phyloP scores from a whole-genome alignment of 37 sponge, comb jelly and placozoan genomes.

The Diacarnus erythraeanus region DNA sequence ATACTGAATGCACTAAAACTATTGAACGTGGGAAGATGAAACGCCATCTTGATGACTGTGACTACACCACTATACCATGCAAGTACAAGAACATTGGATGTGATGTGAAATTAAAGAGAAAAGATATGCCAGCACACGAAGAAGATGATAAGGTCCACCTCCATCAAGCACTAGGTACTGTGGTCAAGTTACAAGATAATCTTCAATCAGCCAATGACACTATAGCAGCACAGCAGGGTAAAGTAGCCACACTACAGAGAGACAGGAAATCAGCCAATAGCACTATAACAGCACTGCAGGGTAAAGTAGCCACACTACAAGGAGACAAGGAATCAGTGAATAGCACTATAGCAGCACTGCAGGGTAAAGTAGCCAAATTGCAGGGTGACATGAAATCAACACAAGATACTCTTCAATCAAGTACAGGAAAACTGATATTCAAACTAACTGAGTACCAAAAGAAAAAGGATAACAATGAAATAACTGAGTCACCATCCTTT shows the following conservation, averaged over 20 bases:
- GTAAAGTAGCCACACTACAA: not conserved
- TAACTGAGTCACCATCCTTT: slow-evolving; percentile 11
- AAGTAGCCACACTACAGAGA: too few relatives aligned
- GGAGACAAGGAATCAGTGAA: not conserved
- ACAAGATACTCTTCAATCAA: not conserved
- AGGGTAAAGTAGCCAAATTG: too few relatives aligned
- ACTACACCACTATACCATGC: slow-evolving; percentile 8
- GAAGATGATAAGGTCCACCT: not conserved
- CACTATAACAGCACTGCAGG: not conserved
- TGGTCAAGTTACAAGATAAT: not conserved
- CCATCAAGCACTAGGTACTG: not conserved
- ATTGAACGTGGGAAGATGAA: not conserved
- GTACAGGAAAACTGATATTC: not conserved
- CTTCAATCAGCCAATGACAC: too few relatives aligned
- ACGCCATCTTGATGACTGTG: slow-evolving; percentile 3
- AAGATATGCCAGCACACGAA: slow-evolving; percentile 16
- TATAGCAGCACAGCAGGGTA: too few relatives aligned
- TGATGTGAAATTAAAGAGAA: not conserved
- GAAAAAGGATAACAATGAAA: not conserved
- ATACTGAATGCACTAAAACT: not conserved
- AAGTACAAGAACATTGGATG: slow-evolving; percentile 33
- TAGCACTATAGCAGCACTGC: too few relatives aligned
- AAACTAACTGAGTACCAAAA: not conserved
- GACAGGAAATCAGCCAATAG: not conserved
- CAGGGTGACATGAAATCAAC: too few relatives aligned